A percentile compares a stretch with the other conserved stretches of the same genome.
Conservation (phyloP, 2,797 vertebrate genomes). For the Huso huso region DNA sequence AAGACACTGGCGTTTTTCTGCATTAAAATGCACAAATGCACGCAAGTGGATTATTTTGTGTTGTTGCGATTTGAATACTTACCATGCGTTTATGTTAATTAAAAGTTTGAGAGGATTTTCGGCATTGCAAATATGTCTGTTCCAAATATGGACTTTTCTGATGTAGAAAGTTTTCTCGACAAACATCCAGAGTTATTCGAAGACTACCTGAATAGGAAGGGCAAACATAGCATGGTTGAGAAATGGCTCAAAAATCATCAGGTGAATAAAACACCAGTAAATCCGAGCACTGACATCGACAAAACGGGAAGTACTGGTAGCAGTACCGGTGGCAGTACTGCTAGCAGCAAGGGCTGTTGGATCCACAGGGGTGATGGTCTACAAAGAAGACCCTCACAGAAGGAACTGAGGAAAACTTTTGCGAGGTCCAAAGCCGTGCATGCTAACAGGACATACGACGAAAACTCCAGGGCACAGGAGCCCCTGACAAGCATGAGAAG, state of each 20-base stretch:
- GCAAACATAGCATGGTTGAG: constrained; percentile 79
- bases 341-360: constrained; percentile 61
- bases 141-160: constrained; percentile 74
- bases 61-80: no score
- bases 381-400: constrained; percentile 83
- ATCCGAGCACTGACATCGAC: constrained; percentile 30
- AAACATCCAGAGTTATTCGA: constrained; percentile 82
- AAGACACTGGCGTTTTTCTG: not conserved
- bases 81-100: no score
- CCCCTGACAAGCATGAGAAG: constrained; percentile 86
- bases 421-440: constrained; percentile 91
- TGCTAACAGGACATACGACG: constrained; percentile 93
- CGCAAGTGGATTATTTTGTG: no score
- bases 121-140: constrained; percentile 50
- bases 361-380: constrained; percentile 55
- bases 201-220: constrained; percentile 82
- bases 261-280: constrained; percentile 34
- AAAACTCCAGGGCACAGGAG: constrained; percentile 84
- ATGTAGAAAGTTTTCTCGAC: constrained; percentile 96
- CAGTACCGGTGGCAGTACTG: constrained; percentile 9
- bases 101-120: no score
- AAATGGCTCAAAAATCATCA: constrained; percentile 82
- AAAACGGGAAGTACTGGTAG: constrained; percentile 28
- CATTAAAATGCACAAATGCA: not conserved
- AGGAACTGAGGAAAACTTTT: constrained; percentile 91